Conservation (phyloP, 2,888 invertebrate species). For the Agrochola lychnidis region DNA sequence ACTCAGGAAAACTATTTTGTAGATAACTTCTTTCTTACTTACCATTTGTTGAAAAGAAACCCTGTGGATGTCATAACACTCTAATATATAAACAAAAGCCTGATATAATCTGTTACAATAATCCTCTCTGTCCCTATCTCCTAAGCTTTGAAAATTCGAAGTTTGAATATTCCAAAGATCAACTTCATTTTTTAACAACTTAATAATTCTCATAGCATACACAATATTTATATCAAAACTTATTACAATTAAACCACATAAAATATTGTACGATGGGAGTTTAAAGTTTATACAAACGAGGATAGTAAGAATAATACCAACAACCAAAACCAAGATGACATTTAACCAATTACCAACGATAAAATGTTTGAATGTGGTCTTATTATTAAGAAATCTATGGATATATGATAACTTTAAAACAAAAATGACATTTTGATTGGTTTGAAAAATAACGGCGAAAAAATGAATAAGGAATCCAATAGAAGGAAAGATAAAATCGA, state of each 20-base stretch:
- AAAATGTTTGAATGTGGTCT: neutral
- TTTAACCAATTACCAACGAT: constrained; percentile 28
- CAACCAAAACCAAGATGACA: neutral
- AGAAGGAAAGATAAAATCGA: neutral
- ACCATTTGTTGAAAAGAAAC: constrained; percentile 16
- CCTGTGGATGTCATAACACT: constrained; percentile 24
- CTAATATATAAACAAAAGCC: constrained; percentile 21
- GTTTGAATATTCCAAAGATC: constrained; percentile 38
- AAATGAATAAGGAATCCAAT: neutral
- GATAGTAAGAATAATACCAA: neutral
- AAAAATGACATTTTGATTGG: constrained; percentile 5
- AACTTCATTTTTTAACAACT: constrained; percentile 30
- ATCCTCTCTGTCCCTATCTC: neutral
- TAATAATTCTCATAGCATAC: constrained; percentile 25
- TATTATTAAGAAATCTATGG: constrained; percentile 26
- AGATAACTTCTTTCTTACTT: neutral
- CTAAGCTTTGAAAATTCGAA: neutral
- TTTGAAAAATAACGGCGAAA: neutral
- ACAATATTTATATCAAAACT: constrained; percentile 30
- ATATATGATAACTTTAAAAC: constrained; percentile 9
- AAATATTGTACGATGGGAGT: neutral
- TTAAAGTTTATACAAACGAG: neutral
- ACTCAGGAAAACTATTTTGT: neutral
- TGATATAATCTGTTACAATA: constrained; percentile 22
- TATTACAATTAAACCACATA: neutral